Percentiles rank a stretch among this genome's conserved stretches.
Evolutionary conservation across 1,140 invertebrate genomes (phyloP).

Genomic region (Eriocheir sinensis): DNA sequence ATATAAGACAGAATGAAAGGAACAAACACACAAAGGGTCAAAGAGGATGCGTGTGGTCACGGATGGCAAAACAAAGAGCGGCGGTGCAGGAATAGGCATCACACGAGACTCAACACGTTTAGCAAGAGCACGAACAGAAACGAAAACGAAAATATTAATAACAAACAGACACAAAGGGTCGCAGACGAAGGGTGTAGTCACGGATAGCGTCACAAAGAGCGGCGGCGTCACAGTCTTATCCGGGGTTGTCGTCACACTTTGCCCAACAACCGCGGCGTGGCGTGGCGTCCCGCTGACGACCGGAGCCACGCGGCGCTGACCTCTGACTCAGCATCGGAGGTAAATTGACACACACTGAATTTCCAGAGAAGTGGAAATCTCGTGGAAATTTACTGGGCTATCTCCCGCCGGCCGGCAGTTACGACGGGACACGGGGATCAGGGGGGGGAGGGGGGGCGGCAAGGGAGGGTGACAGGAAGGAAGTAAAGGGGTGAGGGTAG

Average conservation of each 20-base stretch:
- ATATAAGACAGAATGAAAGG: too few species aligned
- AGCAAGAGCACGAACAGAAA: too few species aligned
- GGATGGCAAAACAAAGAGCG: too few species aligned
- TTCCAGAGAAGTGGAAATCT: slow-evolving; percentile 38
- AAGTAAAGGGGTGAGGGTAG: not conserved
- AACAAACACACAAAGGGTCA: too few species aligned
- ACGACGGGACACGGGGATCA: not conserved
- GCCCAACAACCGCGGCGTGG: not conserved
- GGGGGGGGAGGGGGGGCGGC: not conserved
- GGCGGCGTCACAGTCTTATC: too few species aligned
- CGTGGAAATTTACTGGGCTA: slow-evolving; percentile 46
- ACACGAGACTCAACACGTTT: too few species aligned
- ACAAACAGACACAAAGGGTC: too few species aligned
- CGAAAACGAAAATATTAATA: too few species aligned
- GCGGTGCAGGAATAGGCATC: too few species aligned
- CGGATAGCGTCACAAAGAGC: too few species aligned
- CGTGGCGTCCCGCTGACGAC: not conserved
- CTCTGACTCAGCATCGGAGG: slow-evolving; percentile 35
- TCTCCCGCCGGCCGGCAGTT: slow-evolving; percentile 52
- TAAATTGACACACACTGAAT: slow-evolving; percentile 55
- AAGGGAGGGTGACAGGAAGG: not conserved
- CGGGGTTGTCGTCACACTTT: not conserved
- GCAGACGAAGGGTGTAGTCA: not conserved
- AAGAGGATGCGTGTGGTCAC: too few species aligned
- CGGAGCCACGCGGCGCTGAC: not conserved